Conservation (phyloP, 2,113 vertebrate genomes). For the Lontra canadensis region DNA sequence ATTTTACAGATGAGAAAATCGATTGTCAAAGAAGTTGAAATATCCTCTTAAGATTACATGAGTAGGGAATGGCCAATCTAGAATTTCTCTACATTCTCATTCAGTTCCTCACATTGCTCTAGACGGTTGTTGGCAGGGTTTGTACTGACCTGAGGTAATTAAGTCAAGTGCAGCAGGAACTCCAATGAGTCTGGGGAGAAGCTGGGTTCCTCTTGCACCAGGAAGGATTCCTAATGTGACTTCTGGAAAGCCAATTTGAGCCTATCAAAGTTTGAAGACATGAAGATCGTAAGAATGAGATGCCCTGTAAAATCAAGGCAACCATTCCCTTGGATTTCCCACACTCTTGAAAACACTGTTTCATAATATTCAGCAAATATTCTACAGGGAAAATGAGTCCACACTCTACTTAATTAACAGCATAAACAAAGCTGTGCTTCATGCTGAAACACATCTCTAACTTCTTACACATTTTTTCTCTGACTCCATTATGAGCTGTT, state of each 20-base stretch:
- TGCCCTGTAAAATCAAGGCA: not conserved
- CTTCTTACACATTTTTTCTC: not conserved
- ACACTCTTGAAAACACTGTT: not conserved
- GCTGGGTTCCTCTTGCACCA: slow-evolving; percentile 91
- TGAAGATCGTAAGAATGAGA: slow-evolving; percentile 9
- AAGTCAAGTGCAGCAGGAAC: slow-evolving; percentile 91
- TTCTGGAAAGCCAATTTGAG: slow-evolving; percentile 91
- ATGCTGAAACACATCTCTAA: not conserved
- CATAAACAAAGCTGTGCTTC: not conserved
- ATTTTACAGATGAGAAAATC: not conserved
- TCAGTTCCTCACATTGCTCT: not conserved
- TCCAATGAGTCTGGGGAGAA: slow-evolving; percentile 93
- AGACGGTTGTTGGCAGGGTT: not conserved
- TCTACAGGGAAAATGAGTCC: not conserved
- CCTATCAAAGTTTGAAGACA: slow-evolving; percentile 81
- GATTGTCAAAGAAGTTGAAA: slow-evolving; percentile 7
- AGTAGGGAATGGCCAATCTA: not conserved
- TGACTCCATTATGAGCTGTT: not conserved
- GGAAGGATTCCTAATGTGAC: slow-evolving; percentile 93
- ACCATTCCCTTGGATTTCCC: not conserved
- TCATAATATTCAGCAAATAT: not conserved
- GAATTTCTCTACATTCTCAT: not conserved
- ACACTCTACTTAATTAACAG: not conserved
- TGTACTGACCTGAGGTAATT: slow-evolving; percentile 91
- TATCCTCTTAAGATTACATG: not conserved